These are phyloP conservation scores for Ranitomeya variabilis DNA, from an alignment of 2,113 vertebrate species.

Conservation along the genomic window DNA sequence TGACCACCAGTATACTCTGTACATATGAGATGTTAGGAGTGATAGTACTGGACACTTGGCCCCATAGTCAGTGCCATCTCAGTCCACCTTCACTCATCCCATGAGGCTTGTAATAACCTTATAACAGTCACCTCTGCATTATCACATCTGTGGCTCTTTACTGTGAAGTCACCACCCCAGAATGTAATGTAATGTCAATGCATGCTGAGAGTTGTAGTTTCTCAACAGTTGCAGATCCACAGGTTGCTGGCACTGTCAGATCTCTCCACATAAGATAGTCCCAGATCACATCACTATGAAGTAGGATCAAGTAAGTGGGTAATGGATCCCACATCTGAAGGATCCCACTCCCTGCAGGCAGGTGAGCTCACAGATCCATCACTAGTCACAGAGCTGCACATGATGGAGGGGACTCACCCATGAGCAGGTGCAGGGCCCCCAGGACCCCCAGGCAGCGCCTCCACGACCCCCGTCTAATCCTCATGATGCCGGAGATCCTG, in stretches of 20 bases:
- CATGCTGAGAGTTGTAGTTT: neutral
- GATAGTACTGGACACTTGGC: no score
- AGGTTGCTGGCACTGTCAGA: neutral
- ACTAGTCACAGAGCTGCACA: no score
- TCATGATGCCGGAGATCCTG: constrained; percentile 18
- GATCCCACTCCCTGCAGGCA: neutral
- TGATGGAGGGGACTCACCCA: constrained; percentile 19
- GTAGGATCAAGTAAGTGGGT: neutral
- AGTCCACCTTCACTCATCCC: no score
- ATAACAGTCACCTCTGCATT: neutral
- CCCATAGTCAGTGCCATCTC: no score
- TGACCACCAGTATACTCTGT: no score
- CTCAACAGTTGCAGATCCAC: neutral
- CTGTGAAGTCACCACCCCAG: neutral
- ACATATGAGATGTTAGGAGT: no score
- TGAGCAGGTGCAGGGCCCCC: constrained; percentile 14
- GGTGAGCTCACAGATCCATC: no score
- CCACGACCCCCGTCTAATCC: constrained; percentile 1
- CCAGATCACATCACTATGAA: neutral
- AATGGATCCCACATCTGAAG: neutral
- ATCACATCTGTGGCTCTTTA: neutral
- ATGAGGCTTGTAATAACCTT: neutral
- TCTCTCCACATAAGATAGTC: no score
- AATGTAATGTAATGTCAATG: neutral
- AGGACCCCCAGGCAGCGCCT: neutral